A percentile compares a stretch with the other conserved stretches of the same genome.
phyloP scores from a whole-genome alignment of 2,797 vertebrate species.

The Anguilla pacifica region DNA sequence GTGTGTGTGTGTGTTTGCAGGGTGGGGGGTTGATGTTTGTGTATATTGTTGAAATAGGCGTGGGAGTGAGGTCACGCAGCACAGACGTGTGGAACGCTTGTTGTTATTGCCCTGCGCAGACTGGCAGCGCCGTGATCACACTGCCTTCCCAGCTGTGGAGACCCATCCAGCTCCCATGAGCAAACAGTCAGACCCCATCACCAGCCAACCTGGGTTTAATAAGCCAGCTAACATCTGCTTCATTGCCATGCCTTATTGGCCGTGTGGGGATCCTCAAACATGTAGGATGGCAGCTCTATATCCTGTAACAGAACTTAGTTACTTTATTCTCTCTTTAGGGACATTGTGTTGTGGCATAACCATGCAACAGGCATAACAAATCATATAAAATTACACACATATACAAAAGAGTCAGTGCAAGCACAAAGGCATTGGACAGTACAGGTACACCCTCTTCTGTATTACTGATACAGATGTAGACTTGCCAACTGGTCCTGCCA shows the following conservation, averaged over 20 bases:
- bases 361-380: too few relatives aligned
- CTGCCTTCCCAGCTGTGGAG: conserved; percentile 70
- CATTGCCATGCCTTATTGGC: too few relatives aligned
- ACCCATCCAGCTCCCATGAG: conserved; percentile 70
- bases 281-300: conserved; percentile 5
- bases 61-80: conserved; percentile 47
- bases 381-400: too few relatives aligned
- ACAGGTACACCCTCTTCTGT: too few relatives aligned
- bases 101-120: conserved; percentile 60
- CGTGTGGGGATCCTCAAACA: neutral
- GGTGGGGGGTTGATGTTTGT: neutral
- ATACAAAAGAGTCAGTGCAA: too few relatives aligned
- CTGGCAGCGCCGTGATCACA: conserved; percentile 71
- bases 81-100: conserved; percentile 49
- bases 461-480: too few relatives aligned
- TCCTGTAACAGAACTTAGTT: too few relatives aligned
- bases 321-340: too few relatives aligned
- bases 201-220: conserved; percentile 57
- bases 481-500: too few relatives aligned
- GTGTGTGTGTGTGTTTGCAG: conserved; percentile 42
- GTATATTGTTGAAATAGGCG: conserved; percentile 57
- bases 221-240: conserved; percentile 50
- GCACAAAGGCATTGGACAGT: too few relatives aligned
- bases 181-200: conserved; percentile 72
- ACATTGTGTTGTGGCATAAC: too few relatives aligned